These are phyloP conservation scores for Rynchops niger DNA, from an alignment of 2,113 vertebrate species.

Conservation along the genomic window DNA sequence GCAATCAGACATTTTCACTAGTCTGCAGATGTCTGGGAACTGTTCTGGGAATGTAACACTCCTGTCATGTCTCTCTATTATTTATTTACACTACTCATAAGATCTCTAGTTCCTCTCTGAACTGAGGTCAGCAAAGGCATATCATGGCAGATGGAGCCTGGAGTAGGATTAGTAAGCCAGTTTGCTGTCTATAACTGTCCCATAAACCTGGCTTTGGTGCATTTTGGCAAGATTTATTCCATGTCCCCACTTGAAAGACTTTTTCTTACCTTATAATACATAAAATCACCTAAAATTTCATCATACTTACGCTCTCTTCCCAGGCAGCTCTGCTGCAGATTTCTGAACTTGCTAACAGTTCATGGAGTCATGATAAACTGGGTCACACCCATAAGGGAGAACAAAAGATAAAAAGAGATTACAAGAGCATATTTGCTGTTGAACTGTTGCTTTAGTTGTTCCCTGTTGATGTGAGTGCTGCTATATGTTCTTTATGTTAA, in stretches of 20 bases:
- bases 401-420: neutral
- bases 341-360: neutral
- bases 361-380: neutral
- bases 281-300: neutral
- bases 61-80: neutral
- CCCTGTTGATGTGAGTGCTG: conserved; percentile 13
- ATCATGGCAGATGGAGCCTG: neutral
- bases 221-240: neutral
- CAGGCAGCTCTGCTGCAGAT: neutral
- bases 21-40: neutral
- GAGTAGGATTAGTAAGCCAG: neutral
- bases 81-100: neutral
- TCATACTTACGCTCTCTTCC: neutral
- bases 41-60: neutral
- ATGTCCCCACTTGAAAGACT: neutral
- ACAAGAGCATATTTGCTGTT: neutral
- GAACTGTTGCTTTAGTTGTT: conserved; percentile 49
- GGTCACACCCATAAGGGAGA: neutral
- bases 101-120: neutral
- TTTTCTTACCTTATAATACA: neutral
- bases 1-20: neutral
- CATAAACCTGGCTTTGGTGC: neutral
- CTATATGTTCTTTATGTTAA: conserved; percentile 44
- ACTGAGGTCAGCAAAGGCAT: neutral
- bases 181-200: neutral